Conservation (phyloP, 2,797 vertebrate species). For the Sebastes umbrosus region DNA sequence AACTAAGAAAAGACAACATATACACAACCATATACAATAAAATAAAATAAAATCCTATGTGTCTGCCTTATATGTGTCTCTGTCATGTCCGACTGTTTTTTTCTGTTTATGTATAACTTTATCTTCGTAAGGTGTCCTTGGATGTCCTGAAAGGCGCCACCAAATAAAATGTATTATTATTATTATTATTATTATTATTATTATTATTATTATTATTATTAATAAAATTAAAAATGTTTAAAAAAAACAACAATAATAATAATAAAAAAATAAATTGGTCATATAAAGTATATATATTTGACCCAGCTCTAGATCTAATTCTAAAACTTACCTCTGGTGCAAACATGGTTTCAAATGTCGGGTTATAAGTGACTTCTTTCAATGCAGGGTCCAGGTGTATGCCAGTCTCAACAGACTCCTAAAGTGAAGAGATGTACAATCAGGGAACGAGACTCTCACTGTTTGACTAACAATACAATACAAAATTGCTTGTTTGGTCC, state of each 20-base stretch:
- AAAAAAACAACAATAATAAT: too few species aligned
- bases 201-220: too few species aligned
- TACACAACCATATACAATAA: background rate
- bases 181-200: too few species aligned
- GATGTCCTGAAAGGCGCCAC: too few species aligned
- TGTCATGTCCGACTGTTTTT: too few species aligned
- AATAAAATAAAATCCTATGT: too few species aligned
- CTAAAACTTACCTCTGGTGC: conserved; percentile 90
- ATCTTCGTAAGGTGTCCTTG: too few species aligned
- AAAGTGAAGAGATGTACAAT: conserved; percentile 44
- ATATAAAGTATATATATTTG: background rate
- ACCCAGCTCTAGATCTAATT: background rate
- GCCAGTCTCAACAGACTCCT: conserved; percentile 96
- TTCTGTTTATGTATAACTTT: too few species aligned
- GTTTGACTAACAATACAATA: background rate
- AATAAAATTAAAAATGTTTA: too few species aligned
- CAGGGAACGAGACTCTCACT: background rate
- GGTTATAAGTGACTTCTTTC: conserved; percentile 94
- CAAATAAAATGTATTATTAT: too few species aligned
- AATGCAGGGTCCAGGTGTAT: conserved; percentile 91
- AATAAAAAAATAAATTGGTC: background rate
- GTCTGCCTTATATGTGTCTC: too few species aligned
- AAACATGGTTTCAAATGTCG: conserved; percentile 96
- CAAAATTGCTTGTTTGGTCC: background rate
- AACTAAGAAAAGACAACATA: background rate